Conservation (phyloP, 2,797 vertebrate species). For the Manis pentadactyla region DNA sequence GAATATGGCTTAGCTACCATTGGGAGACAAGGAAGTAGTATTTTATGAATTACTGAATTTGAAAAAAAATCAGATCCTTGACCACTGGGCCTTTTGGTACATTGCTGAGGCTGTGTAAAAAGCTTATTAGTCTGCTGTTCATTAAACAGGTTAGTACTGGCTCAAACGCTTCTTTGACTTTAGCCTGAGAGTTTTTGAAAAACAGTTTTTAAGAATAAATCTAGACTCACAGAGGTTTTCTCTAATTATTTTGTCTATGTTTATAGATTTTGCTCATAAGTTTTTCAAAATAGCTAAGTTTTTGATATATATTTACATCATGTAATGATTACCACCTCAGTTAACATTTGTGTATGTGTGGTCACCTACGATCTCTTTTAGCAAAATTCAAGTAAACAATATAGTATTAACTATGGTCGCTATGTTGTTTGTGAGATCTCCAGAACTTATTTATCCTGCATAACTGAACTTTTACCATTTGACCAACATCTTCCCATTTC, state of each 20-base stretch:
- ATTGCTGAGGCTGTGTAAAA: background rate
- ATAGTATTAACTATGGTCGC: background rate
- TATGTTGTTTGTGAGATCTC: background rate
- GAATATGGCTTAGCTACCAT: background rate
- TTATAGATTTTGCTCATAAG: background rate
- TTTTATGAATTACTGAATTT: background rate
- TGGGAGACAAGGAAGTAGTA: background rate
- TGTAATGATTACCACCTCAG: background rate
- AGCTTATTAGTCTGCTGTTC: background rate
- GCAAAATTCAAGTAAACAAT: background rate
- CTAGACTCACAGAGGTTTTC: background rate
- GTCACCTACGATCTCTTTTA: background rate
- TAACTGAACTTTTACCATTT: background rate
- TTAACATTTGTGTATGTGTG: background rate
- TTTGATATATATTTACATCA: background rate
- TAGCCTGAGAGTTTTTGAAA: background rate
- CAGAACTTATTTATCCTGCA: background rate
- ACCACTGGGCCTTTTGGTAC: background rate
- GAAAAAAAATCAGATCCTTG: background rate
- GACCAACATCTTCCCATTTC: background rate
- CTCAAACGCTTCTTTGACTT: background rate
- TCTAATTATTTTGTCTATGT: background rate
- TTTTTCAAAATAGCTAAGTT: background rate
- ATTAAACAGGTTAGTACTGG: background rate
- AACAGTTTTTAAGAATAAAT: background rate